Evolutionary conservation across 2,797 vertebrate genomes (phyloP), one percentile per base, ranked within the genome.

Genomic region (Capromys pilorides): DNA sequence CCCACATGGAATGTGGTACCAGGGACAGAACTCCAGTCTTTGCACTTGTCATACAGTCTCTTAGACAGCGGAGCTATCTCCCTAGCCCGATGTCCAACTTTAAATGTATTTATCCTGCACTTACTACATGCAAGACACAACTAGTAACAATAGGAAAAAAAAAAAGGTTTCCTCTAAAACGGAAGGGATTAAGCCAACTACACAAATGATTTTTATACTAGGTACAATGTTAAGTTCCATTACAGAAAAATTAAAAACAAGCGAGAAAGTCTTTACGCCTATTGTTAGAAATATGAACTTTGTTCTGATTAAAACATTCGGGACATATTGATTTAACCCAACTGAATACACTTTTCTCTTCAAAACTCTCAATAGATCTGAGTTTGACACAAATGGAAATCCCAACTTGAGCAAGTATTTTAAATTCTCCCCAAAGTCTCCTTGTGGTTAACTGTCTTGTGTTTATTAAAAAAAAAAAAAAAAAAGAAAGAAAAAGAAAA

Each of bases 291-390:
- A 86, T 77, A 1, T 62, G 14, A 93, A 93, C 71, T 96, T 87
- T 57, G 88, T 62, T 89, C 54, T 85, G 12, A 93, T 24, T 87
- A 67, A 82, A 36, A 77, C 19, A 93, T 45, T 12, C 18, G 18
- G 9, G 24, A 39, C n/a, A n/a, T n/a, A n/a, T n/a, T n/a, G 78
- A 12, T 82, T 57, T 73, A 83, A 87, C 14, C 87, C 26, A 96
- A 88, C 2, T 49, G 45, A 81, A 71, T 79, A 71, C 75, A 45
- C 21, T 84, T 92, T 86, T 93, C 75, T 96, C 36, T 92, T 59
- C 92, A 88, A 93, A 88, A 90, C 39, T 88, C 93, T 26, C 86
- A 84, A 83, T 69, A 85, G 91, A 75, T 13, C 5, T 62, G 79
- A 39, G 66, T 86, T 81, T 21, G 10, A 85, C 13, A 87, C 21